Conservation (phyloP, 2,113 vertebrate genomes). For the Ondatra zibethicus region DNA sequence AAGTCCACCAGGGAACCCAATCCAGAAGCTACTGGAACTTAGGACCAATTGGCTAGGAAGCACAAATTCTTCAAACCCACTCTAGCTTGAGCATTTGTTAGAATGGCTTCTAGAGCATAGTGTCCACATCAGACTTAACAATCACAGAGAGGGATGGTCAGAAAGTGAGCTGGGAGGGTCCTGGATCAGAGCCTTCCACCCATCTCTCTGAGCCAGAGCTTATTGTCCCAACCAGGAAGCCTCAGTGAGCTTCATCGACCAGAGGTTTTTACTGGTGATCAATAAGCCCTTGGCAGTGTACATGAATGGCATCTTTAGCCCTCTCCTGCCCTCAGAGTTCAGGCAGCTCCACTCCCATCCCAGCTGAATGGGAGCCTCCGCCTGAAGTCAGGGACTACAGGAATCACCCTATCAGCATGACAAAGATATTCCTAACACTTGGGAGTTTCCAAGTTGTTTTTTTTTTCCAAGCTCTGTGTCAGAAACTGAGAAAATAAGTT, state of each 20-base stretch:
- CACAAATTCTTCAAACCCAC: neutral
- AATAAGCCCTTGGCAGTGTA: neutral
- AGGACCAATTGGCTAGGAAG: neutral
- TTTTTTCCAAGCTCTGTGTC: neutral
- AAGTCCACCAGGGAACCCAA: neutral
- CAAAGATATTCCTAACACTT: neutral
- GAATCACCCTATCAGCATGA: neutral
- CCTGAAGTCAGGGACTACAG: neutral
- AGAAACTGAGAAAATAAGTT: neutral
- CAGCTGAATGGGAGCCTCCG: neutral
- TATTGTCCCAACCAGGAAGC: neutral
- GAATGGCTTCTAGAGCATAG: neutral
- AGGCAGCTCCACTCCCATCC: neutral
- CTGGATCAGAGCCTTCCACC: neutral
- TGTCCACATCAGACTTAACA: neutral
- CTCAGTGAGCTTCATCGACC: neutral
- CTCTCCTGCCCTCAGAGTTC: neutral
- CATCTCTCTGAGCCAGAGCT: neutral
- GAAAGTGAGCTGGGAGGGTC: neutral
- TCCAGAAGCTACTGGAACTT: neutral
- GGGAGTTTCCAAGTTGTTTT: neutral
- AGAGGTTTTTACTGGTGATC: neutral
- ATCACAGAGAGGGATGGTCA: neutral
- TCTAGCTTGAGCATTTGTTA: neutral
- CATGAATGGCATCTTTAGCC: neutral